Evolutionary conservation across 2,113 vertebrate species (phyloP).

Genomic region (Tachuris rubrigastra): DNA sequence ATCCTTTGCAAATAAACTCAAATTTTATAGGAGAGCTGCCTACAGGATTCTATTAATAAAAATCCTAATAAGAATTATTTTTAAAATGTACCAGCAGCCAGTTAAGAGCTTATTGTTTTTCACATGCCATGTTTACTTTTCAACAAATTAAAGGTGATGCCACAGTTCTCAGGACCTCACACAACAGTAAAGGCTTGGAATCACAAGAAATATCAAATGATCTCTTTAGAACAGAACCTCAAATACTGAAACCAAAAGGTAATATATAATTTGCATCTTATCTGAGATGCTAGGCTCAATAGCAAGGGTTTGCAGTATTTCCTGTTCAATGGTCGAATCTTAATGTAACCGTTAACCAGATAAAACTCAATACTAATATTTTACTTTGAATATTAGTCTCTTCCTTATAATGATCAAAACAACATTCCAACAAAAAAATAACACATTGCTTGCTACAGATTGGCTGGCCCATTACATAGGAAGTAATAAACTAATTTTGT

Average conservation of each 20-base stretch:
- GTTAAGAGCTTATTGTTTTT: not conserved
- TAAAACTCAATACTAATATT: not conserved
- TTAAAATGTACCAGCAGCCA: not conserved
- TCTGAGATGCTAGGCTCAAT: not conserved
- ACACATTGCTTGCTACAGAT: not conserved
- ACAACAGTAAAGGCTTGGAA: not conserved
- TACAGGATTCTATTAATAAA: not conserved
- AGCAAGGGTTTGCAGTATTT: not conserved
- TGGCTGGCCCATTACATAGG: not conserved
- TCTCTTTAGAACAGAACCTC: not conserved
- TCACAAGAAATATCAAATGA: not conserved
- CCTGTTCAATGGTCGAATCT: not conserved
- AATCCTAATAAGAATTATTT: not conserved
- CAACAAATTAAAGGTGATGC: not conserved
- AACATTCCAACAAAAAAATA: not conserved
- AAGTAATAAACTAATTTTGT: not conserved
- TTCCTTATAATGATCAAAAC: not conserved
- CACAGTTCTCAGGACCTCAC: not conserved
- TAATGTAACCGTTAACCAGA: not conserved
- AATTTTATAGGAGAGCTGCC: not conserved
- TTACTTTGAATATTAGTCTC: not conserved
- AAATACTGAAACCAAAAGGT: not conserved
- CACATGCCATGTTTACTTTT: not conserved
- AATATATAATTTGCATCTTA: not conserved
- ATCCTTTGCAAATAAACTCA: not conserved